Evolutionary conservation across 2,888 invertebrate genomes (phyloP).

Genomic region (Perdita meconis): DNA sequence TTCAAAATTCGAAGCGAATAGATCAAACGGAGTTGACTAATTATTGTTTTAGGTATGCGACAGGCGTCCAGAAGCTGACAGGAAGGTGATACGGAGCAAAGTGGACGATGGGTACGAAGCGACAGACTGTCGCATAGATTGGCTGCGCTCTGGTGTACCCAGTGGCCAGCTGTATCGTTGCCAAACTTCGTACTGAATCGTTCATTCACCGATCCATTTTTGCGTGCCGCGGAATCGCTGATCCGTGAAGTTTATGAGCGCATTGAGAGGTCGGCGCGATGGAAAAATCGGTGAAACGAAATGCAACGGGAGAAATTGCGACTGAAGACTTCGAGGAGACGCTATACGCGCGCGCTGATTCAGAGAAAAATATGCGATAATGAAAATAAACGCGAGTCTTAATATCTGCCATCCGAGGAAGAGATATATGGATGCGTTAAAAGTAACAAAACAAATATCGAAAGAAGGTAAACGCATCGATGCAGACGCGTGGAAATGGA

Average conservation of each 20-base stretch:
- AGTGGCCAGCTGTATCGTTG: constrained; percentile 75
- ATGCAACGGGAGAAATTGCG: neutral
- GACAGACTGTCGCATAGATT: constrained; percentile 34
- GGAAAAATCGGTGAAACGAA: neutral
- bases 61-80: neutral
- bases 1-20: too few species aligned
- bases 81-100: neutral
- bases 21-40: too few species aligned
- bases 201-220: constrained; percentile 70
- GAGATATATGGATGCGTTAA: constrained; percentile 52
- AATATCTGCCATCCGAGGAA: neutral
- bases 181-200: constrained; percentile 75
- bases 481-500: neutral
- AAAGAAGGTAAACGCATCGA: constrained; percentile 40
- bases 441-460: constrained; percentile 57
- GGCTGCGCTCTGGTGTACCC: constrained; percentile 14
- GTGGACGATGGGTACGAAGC: neutral
- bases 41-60: too few species aligned
- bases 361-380: constrained; percentile 22
- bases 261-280: neutral
- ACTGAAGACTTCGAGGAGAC: neutral
- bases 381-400: constrained; percentile 7
- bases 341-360: neutral
- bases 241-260: constrained; percentile 2
- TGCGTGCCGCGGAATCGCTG: neutral